Base-by-base conservation (phyloP, 2,797 vertebrate species). In the Sphenopsis melanotis region DNA sequence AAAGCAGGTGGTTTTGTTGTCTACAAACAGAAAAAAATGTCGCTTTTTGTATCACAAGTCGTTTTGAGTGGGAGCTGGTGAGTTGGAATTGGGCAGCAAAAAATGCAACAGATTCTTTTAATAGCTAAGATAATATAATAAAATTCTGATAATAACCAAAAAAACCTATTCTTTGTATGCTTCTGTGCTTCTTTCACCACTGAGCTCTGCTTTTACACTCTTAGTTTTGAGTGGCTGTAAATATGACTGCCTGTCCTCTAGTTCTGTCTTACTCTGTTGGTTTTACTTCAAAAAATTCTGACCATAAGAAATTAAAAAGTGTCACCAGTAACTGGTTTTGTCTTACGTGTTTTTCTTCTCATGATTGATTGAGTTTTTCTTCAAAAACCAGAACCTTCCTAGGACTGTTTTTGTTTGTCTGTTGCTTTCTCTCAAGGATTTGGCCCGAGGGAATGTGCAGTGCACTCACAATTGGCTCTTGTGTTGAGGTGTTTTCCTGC, bases 141-240 rank as follows among this genome's bases (percentile, higher is more conserved):
- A 82, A 71, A 86, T 26, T 42, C 56, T 83, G 88, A 47, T 78
- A 70, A 41, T 78, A 55, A 70, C 71, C 30, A 83, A 47, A 77
- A 85, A 65, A 24, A 2, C 29, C 53, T 56, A 13, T 39, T 72
- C 52, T 64, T 59, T 90, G n/a, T 93, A 61, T 75, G 47, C 86
- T 85, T 80, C 53, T 46, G 2, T 71, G 57, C 36, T 92, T 74
- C 82, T 89, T 68, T 81, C 52, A 76, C 39, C 46, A 41, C 57
- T 84, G 50, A 87, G 69, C 39, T 36, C 34, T 9, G 53, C 71
- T 81, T 91, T 90, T 81, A 49, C 52, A 44, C 56, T 83, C 3
- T 34, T 85, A 14, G 50, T 80, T 95, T 71, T 26, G 42, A 96
- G 74, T 86, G 78, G 47, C 83, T 94, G 69, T 94, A 95, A 93